phyloP scores from a whole-genome alignment of 2,797 vertebrate species.

The Syngnathus acus region DNA sequence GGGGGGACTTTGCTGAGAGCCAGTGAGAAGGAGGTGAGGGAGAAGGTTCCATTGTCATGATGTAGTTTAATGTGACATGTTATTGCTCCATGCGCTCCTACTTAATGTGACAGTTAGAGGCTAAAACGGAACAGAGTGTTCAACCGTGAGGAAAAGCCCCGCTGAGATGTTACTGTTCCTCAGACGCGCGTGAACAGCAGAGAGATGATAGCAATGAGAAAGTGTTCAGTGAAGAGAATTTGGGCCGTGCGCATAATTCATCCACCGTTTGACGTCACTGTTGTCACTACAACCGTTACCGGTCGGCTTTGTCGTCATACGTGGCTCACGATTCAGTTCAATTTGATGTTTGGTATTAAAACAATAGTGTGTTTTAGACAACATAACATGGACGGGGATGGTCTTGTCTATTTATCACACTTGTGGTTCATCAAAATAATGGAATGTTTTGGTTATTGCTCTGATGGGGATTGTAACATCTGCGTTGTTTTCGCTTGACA shows the following conservation, averaged over 20 bases:
- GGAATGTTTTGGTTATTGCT: not conserved
- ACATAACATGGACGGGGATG: slow-evolving; percentile 13
- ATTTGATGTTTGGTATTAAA: slow-evolving; percentile 27
- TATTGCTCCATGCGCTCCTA: slow-evolving; percentile 29
- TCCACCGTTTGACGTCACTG: not conserved
- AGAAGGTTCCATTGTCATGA: slow-evolving; percentile 25
- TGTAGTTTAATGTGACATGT: slow-evolving; percentile 35
- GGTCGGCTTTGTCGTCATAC: not conserved
- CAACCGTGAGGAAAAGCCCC: slow-evolving; percentile 54
- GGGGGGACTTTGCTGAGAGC: not conserved
- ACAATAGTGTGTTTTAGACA: slow-evolving; percentile 23
- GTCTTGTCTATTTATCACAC: slow-evolving; percentile 9
- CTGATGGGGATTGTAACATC: slow-evolving; percentile 5
- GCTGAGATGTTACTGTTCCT: slow-evolving; percentile 49
- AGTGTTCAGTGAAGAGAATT: not conserved
- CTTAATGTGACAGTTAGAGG: slow-evolving; percentile 42
- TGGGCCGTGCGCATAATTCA: not conserved
- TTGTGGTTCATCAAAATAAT: slow-evolving; percentile 9
- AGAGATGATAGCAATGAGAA: not conserved
- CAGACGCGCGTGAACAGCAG: slow-evolving; percentile 1
- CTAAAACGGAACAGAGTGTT: slow-evolving; percentile 51
- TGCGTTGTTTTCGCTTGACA: not conserved
- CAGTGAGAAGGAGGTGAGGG: slow-evolving; percentile 11
- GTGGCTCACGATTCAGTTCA: not conserved
- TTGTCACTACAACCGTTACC: not conserved